These are phyloP conservation scores for Mesoligia furuncula DNA, from an alignment of 2,888 invertebrate species.

Conservation along the genomic window DNA sequence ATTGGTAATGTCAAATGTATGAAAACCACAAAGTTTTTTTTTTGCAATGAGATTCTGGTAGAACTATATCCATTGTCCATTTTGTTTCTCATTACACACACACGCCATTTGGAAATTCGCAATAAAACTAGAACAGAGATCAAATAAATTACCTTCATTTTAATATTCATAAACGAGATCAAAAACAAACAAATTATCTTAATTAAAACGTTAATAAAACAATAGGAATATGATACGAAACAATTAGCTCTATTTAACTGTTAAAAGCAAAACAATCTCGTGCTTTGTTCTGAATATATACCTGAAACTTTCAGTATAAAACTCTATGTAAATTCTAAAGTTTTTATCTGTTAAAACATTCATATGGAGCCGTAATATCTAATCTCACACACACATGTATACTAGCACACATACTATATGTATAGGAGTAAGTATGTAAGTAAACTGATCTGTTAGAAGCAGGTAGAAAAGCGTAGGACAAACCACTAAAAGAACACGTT, in stretches of 20 bases:
- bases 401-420: slow-evolving; percentile 46
- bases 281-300: slow-evolving; percentile 1
- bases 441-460: slow-evolving; percentile 77
- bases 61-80: neutral
- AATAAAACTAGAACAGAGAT: slow-evolving; percentile 13
- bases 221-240: slow-evolving; percentile 30
- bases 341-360: slow-evolving; percentile 58
- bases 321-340: slow-evolving; percentile 19
- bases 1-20: too few species aligned
- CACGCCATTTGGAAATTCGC: neutral
- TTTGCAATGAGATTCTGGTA: too few species aligned
- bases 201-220: slow-evolving; percentile 40
- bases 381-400: slow-evolving; percentile 60
- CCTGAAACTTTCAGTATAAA: slow-evolving; percentile 39
- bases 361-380: slow-evolving; percentile 59
- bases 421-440: slow-evolving; percentile 69
- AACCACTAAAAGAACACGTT: slow-evolving; percentile 88
- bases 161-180: slow-evolving; percentile 29
- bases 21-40: too few species aligned
- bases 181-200: slow-evolving; percentile 20
- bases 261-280: slow-evolving; percentile 21
- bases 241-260: slow-evolving; percentile 26
- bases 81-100: neutral
- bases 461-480: slow-evolving; percentile 83
- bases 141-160: slow-evolving; percentile 29